Evolutionary conservation across 92 coral and sea anemone genomes (phyloP), one percentile per base, ranked within the genome.

Genomic region (Epizoanthus illoricatus): DNA sequence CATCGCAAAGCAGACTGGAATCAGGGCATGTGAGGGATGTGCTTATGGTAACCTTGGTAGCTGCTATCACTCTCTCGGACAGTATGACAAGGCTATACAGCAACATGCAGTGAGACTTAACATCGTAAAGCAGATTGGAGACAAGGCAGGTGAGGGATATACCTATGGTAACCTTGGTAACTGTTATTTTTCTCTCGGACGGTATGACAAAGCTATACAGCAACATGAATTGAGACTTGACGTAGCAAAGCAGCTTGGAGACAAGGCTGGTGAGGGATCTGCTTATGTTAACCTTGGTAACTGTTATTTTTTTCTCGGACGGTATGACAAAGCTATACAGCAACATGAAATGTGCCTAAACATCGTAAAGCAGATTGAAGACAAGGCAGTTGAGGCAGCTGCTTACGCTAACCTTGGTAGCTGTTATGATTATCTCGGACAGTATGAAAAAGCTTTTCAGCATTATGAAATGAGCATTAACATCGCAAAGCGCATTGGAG

Each of bases 331-430:
- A 1, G 72, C 72, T 12, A 28, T 6, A 67, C 24, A 28, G 2
- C 43, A 23, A 11, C 43, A 67, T 28, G 16, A 67, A 67, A 0
- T 28, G 72, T 11, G 16, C 45, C 72, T 67, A n/a, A 28, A 67
- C 43, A 67, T 67, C 39, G 72, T 47, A 23, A 67, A 67, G 43
- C 72, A 67, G 47, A 67, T 10, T 67, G 72, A 47, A 67, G 72
- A 67, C 72, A 23, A 36, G 18, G 72, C 0, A 23, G 43, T 16
- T 11, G 43, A 67, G 33, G 33, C 0, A 28, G 33, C 0, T 28
- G 1, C 1, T 0, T 28, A 28, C 1, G 33, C 0, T 28, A 28
- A 28, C 33, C 33, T 28, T 28, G 33, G 33, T 28, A 28, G 1
- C 33, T 28, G 33, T 28, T 28, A 28, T 28, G 33, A 28, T 28